Evolutionary conservation across 2,797 vertebrate genomes (phyloP).

Genomic region (Muraenolepis orangiensis): DNA sequence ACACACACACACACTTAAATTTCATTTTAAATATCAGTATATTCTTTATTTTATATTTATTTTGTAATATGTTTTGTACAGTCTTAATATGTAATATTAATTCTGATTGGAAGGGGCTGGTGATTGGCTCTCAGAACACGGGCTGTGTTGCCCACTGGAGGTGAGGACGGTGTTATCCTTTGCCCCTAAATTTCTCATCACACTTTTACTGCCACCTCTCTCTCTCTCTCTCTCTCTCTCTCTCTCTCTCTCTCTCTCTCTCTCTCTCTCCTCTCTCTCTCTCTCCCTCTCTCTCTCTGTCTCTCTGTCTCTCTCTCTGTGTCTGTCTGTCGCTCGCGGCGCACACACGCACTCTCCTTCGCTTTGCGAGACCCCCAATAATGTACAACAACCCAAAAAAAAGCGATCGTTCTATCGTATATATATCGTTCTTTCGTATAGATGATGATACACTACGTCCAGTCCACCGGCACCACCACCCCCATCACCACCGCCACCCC

Average conservation of each 20-base stretch:
- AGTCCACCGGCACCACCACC: slow-evolving; percentile 28
- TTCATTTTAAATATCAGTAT: background rate
- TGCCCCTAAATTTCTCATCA: slow-evolving; percentile 30
- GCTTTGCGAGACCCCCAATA: slow-evolving; percentile 34
- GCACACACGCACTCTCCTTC: background rate
- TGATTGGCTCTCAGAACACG: slow-evolving; percentile 37
- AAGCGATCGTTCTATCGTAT: too few relatives aligned
- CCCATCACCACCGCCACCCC: too few relatives aligned
- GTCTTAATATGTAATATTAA: background rate
- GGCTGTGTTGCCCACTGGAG: slow-evolving; percentile 74
- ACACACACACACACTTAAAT: background rate
- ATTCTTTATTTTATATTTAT: background rate
- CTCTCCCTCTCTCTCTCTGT: slow-evolving; percentile 38
- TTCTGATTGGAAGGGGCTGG: background rate
- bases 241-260: too few relatives aligned
- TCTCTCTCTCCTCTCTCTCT: slow-evolving; percentile 37
- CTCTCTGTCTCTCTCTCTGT: slow-evolving; percentile 27
- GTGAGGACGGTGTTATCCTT: slow-evolving; percentile 56
- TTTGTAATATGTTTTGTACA: background rate
- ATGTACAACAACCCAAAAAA: too few relatives aligned
- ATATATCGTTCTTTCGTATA: too few relatives aligned
- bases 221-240: slow-evolving; percentile 38
- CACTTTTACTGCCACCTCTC: slow-evolving; percentile 46
- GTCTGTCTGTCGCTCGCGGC: slow-evolving; percentile 41
- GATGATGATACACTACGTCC: slow-evolving; percentile 4